phyloP scores from a whole-genome alignment of 2,113 vertebrate genomes.

The Peucedramus taeniatus region DNA sequence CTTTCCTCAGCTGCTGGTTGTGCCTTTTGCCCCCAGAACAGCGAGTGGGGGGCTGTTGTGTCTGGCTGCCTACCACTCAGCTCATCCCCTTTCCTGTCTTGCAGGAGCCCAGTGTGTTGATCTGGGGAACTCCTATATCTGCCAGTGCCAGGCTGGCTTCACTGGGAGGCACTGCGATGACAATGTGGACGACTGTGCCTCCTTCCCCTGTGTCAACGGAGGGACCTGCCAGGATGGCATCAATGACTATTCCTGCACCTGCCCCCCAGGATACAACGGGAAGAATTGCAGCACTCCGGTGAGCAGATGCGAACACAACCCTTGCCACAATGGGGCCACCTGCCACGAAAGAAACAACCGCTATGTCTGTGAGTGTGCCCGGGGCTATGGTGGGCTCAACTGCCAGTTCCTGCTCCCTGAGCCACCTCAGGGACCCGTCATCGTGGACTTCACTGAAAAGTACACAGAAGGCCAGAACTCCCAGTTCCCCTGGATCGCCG shows the following conservation, averaged over 20 bases:
- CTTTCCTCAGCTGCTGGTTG: background rate
- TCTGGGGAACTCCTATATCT: slow-evolving; percentile 89
- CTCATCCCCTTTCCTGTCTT: background rate
- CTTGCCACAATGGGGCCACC: slow-evolving; percentile 96
- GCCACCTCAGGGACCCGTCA: slow-evolving; percentile 69
- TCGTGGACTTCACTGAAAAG: slow-evolving; percentile 78
- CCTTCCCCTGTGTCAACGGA: slow-evolving; percentile 88
- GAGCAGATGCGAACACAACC: slow-evolving; percentile 87
- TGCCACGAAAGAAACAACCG: slow-evolving; percentile 89
- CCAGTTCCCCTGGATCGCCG: slow-evolving; percentile 90
- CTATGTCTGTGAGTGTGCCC: slow-evolving; percentile 90
- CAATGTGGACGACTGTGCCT: slow-evolving; percentile 82
- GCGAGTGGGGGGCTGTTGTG: background rate
- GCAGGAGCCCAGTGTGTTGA: slow-evolving; percentile 90
- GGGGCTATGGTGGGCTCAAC: slow-evolving; percentile 89
- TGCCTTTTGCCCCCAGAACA: background rate
- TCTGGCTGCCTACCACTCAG: background rate
- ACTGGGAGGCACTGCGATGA: slow-evolving; percentile 87
- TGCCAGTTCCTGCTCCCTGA: slow-evolving; percentile 94
- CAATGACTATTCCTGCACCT: slow-evolving; percentile 88
- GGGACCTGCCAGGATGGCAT: slow-evolving; percentile 90
- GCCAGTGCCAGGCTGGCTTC: slow-evolving; percentile 90
- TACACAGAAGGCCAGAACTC: slow-evolving; percentile 74
- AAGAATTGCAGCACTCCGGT: slow-evolving; percentile 90
- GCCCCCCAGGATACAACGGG: slow-evolving; percentile 90